phyloP scores from a whole-genome alignment of 1,140 invertebrate species.

The Drosophila lini region DNA sequence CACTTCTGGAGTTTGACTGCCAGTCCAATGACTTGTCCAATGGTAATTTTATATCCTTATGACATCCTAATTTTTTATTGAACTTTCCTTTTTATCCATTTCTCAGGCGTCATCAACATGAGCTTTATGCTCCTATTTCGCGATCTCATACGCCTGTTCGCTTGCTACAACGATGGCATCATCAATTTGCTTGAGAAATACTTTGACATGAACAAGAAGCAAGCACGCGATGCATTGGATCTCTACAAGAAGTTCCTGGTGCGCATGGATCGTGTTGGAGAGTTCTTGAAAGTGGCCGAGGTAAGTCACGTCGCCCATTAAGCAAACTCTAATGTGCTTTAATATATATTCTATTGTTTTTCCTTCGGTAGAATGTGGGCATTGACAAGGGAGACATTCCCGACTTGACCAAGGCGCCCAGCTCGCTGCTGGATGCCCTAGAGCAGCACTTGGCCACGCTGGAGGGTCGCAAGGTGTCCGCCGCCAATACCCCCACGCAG shows the following conservation, averaged over 20 bases:
- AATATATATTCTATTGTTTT: neutral
- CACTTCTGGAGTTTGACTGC: slow-evolving; percentile 98
- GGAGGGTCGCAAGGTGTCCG: slow-evolving; percentile 96
- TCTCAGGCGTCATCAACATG: slow-evolving; percentile 95
- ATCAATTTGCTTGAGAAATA: slow-evolving; percentile 99
- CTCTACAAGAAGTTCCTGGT: slow-evolving; percentile 99
- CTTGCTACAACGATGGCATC: slow-evolving; percentile 99
- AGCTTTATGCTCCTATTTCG: slow-evolving; percentile 99
- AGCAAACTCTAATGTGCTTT: neutral
- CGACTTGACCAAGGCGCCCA: slow-evolving; percentile 99
- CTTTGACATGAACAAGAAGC: slow-evolving; percentile 99
- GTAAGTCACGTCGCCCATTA: slow-evolving; percentile 84
- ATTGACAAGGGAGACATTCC: slow-evolving; percentile 99
- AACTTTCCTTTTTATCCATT: neutral
- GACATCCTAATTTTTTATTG: neutral
- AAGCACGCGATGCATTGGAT: slow-evolving; percentile 98
- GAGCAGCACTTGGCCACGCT: slow-evolving; percentile 97
- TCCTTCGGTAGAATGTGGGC: slow-evolving; percentile 92
- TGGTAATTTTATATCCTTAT: slow-evolving; percentile 85
- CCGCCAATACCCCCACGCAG: slow-evolving; percentile 93
- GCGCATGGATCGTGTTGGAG: slow-evolving; percentile 98
- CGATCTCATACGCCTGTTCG: slow-evolving; percentile 99
- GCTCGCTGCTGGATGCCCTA: slow-evolving; percentile 97
- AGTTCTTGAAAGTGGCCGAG: slow-evolving; percentile 99
- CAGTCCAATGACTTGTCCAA: slow-evolving; percentile 98